These are phyloP conservation scores for Eleutherodactylus coqui DNA, from an alignment of 2,797 vertebrate genomes.

Conservation along the genomic window DNA sequence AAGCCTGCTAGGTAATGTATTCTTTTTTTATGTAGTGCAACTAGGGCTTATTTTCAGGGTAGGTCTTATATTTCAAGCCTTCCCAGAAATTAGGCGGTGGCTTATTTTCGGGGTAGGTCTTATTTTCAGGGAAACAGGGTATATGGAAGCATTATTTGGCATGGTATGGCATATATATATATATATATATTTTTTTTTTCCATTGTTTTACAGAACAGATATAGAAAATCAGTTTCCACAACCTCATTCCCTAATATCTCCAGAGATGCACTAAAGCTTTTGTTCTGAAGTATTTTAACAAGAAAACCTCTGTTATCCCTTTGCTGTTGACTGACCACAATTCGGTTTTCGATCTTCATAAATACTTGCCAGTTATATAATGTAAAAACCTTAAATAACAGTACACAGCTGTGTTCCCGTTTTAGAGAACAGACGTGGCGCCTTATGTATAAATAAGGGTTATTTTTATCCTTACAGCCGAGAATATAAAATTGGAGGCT, in stretches of 20 bases:
- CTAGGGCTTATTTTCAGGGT: too few species aligned
- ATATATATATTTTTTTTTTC: too few species aligned
- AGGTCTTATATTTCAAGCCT: too few species aligned
- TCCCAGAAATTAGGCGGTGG: too few species aligned
- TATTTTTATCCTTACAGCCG: constrained; percentile 31
- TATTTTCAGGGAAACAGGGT: too few species aligned
- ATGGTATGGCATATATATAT: too few species aligned
- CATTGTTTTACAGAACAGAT: not conserved
- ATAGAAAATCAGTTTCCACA: not conserved
- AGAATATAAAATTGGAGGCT: constrained; percentile 34
- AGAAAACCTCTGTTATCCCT: not conserved
- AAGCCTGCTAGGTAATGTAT: too few species aligned
- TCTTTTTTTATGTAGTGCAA: too few species aligned
- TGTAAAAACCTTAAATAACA: constrained; percentile 22
- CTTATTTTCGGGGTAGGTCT: too few species aligned
- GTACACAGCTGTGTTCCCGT: constrained; percentile 32
- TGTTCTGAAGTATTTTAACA: not conserved
- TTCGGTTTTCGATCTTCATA: not conserved
- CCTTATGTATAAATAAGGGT: constrained; percentile 26
- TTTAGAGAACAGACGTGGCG: constrained; percentile 39
- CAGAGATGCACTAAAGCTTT: not conserved
- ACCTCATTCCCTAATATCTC: not conserved
- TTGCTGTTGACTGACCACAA: not conserved
- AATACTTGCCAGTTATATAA: constrained; percentile 18
- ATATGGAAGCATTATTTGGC: too few species aligned